phyloP scores from a whole-genome alignment of 2,113 vertebrate genomes.

The Manacus vitellinus region DNA sequence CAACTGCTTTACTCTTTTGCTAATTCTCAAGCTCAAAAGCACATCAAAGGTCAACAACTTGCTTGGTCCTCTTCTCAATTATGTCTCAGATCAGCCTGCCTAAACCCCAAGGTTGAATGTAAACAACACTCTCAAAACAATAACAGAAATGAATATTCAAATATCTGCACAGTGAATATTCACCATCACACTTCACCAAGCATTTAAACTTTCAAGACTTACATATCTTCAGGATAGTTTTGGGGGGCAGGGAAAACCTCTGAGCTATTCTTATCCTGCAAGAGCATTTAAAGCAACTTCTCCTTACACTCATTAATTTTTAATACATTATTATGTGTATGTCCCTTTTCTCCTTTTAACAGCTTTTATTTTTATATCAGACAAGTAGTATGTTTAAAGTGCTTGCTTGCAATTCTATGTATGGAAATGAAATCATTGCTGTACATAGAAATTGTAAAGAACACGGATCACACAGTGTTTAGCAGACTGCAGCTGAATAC shows the following conservation, averaged over 20 bases:
- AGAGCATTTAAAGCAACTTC: constrained; percentile 12
- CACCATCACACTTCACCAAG: background rate
- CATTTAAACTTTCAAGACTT: background rate
- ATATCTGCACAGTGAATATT: background rate
- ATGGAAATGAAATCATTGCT: background rate
- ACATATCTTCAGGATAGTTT: background rate
- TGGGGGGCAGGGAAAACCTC: background rate
- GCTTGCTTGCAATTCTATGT: background rate
- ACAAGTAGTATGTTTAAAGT: background rate
- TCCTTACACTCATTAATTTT: background rate
- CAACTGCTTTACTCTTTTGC: background rate
- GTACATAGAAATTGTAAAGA: background rate
- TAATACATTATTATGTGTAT: background rate
- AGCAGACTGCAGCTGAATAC: background rate
- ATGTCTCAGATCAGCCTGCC: background rate
- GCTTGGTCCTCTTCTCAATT: background rate
- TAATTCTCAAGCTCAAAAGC: background rate
- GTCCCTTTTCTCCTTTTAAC: constrained; percentile 1
- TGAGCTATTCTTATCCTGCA: constrained; percentile 13
- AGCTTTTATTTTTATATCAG: constrained; percentile 12
- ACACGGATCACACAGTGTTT: background rate
- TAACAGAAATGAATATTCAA: background rate
- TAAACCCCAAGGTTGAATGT: background rate
- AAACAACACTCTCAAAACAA: background rate
- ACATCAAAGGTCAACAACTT: background rate